phyloP scores from a whole-genome alignment of 64 coral and sea anemone species.

The Exaiptasia diaphana region DNA sequence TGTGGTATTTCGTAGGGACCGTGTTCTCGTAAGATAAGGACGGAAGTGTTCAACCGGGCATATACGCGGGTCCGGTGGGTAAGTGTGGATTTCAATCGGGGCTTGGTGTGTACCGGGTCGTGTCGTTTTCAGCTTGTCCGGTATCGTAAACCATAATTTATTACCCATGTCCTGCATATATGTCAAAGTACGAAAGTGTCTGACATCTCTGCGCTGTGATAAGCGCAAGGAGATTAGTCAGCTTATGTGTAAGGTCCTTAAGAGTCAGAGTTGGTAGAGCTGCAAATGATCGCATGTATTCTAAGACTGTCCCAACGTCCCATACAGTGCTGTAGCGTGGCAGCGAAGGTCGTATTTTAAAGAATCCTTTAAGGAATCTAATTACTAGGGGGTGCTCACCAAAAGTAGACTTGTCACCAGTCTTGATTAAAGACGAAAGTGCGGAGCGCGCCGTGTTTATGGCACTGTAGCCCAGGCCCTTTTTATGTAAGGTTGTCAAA shows the following conservation, averaged over 20 bases:
- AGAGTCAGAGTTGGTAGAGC: neutral
- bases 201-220: neutral
- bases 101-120: neutral
- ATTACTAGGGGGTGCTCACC: no score
- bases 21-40: no score
- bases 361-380: slow-evolving; percentile 29
- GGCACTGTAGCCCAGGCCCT: slow-evolving; percentile 15
- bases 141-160: slow-evolving; percentile 4
- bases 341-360: slow-evolving; percentile 14
- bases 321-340: slow-evolving; percentile 17
- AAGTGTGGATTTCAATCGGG: neutral
- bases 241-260: neutral
- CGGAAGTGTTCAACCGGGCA: neutral
- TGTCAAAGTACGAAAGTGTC: neutral
- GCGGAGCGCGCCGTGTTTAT: slow-evolving; percentile 17
- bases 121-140: neutral
- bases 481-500: no score
- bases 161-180: neutral
- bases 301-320: neutral
- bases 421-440: no score
- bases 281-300: neutral
- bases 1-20: no score
- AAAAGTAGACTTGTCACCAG: no score
- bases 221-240: neutral
- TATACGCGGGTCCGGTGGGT: neutral